Evolutionary conservation across 2,113 vertebrate species (phyloP), one percentile per base, ranked within the genome.

Genomic region (Saccopteryx leptura): DNA sequence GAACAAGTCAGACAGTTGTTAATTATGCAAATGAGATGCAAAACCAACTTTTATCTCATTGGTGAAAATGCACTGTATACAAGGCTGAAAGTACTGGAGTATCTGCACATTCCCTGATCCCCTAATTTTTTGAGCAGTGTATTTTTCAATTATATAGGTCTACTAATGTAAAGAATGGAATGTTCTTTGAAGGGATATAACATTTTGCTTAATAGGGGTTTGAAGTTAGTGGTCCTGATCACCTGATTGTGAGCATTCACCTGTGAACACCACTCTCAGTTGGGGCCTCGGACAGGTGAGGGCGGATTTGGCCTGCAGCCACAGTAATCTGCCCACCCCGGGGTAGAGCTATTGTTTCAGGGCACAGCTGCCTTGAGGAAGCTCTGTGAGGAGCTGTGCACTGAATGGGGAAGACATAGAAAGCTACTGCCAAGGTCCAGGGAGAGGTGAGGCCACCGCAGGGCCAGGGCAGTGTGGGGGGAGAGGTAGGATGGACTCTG

Each of bases 261-360:
- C 71, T 90, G 12, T 56, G 10, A 80, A 86, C 60, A 21, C 46
- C 12, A 50, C 10, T 90, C 48, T 58, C 28, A 31, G 84, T 58
- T 48, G 56, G 54, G 72, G 17, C 26, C 46, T 48, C 52, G 11
- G 28, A 52, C 7, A 89, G 14, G 7, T 1, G 4, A 13, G 13
- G 4, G 9, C 58, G 72, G 28, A n/a, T 28, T 23, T 72, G 83
- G 58, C 31, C 28, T 50, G 7, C 1, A 0, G 24, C 9, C 48
- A 26, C 23, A 8, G 0, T 19, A 6, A 5, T 7, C 52, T 21
- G 23, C 2, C 1, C 5, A 5, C 3, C 19, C 46, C 7, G 17
- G 28, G 26, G 39, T 66, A 33, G 66, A 33, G n/a, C 33, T 58
- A 1, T 9, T 19, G 19, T 24, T 58, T 33, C 6, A 48, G 24